phyloP scores from a whole-genome alignment of 2,797 vertebrate genomes.

The Rhinatrema bivittatum region DNA sequence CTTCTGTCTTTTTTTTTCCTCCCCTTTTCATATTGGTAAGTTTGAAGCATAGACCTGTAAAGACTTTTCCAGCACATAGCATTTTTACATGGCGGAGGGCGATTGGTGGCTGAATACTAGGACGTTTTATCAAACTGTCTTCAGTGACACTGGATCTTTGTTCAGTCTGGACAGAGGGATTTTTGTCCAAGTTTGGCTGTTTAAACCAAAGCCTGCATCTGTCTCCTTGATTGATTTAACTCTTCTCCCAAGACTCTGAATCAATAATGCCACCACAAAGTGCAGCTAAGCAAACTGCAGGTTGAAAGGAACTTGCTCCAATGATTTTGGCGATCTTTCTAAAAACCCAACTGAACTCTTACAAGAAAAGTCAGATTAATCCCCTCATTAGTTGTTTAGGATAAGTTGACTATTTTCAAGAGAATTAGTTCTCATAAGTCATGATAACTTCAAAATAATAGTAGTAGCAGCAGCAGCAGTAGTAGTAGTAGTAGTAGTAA shows the following conservation, averaged over 20 bases:
- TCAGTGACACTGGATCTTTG: slow-evolving; percentile 50
- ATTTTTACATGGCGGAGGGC: slow-evolving; percentile 39
- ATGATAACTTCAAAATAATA: too few relatives aligned
- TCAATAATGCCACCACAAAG: slow-evolving; percentile 13
- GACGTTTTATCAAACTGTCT: slow-evolving; percentile 44
- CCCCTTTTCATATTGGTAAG: slow-evolving; percentile 10
- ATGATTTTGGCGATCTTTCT: too few relatives aligned
- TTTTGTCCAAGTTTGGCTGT: slow-evolving; percentile 46
- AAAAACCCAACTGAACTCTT: slow-evolving; percentile 12
- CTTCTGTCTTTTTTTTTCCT: too few relatives aligned
- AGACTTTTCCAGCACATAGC: slow-evolving; percentile 8
- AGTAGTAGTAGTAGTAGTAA: too few relatives aligned
- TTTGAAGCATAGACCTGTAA: slow-evolving; percentile 9
- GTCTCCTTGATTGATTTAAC: slow-evolving; percentile 36
- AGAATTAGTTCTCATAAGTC: too few relatives aligned
- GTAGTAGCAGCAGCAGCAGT: too few relatives aligned
- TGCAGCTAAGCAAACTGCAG: slow-evolving; percentile 2
- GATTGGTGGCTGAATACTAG: slow-evolving; percentile 44
- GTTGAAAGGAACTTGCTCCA: slow-evolving; percentile 22
- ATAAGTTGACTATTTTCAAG: too few relatives aligned
- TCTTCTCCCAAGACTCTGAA: slow-evolving; percentile 15
- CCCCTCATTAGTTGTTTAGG: too few relatives aligned
- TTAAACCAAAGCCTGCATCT: slow-evolving; percentile 56
- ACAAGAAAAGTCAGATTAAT: background rate
- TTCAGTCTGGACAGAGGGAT: slow-evolving; percentile 52